Percentiles rank a stretch among this genome's conserved stretches.
Evolutionary conservation across 2,113 vertebrate genomes (phyloP).

Genomic region (Anthoscopus minutus): DNA sequence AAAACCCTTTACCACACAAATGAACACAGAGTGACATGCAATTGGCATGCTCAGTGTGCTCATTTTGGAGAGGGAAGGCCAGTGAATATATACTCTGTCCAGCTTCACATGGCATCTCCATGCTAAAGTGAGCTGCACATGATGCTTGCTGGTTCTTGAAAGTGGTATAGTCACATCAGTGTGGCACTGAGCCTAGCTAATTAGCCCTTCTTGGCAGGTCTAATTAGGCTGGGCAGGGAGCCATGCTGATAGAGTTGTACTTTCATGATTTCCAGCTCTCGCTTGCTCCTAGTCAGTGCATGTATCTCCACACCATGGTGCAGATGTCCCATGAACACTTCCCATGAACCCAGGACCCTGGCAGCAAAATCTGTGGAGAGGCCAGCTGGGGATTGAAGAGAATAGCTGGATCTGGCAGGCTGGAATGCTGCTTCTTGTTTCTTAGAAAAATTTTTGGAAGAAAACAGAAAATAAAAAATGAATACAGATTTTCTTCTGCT

Average conservation of each 20-base stretch:
- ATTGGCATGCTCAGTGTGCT: background rate
- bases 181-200: constrained; percentile 45
- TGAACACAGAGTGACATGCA: background rate
- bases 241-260: constrained; percentile 28
- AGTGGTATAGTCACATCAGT: constrained; percentile 21
- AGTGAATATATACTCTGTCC: background rate
- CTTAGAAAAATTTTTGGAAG: background rate
- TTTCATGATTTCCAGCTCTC: background rate
- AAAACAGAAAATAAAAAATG: background rate
- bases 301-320: background rate
- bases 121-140: background rate
- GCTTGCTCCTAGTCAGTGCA: rapidly evolving
- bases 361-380: background rate
- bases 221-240: constrained; percentile 45
- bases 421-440: background rate
- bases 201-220: constrained; percentile 54
- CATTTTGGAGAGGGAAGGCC: background rate
- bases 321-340: background rate
- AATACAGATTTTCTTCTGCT: background rate
- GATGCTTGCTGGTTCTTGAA: constrained; percentile 4
- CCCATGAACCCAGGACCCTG: background rate
- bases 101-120: background rate
- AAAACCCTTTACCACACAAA: background rate
- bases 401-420: background rate
- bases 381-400: background rate